These are phyloP conservation scores for Rhimphoctona megacephalus DNA, from an alignment of 2,888 invertebrate species.

Conservation along the genomic window DNA sequence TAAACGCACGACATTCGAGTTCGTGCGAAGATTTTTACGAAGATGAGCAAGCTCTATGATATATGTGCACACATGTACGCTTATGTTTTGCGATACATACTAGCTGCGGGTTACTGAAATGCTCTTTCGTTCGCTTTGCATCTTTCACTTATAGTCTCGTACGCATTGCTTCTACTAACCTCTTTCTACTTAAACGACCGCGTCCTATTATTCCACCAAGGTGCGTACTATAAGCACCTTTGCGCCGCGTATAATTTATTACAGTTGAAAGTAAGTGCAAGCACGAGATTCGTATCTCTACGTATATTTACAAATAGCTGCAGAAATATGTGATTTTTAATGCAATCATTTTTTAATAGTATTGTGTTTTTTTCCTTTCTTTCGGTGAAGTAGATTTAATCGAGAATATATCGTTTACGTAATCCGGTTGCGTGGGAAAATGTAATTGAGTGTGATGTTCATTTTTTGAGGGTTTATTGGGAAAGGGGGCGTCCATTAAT, in stretches of 20 bases:
- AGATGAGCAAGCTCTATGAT: not conserved
- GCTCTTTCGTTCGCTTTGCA: conserved; percentile 62
- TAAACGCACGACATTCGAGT: not conserved
- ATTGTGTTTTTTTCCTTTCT: not conserved
- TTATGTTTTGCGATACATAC: conserved; percentile 4
- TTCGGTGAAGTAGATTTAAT: not conserved
- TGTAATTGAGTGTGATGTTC: not conserved
- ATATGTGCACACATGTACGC: not conserved
- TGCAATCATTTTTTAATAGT: not conserved
- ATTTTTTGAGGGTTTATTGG: not conserved
- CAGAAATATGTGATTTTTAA: conserved; percentile 44
- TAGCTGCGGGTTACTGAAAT: conserved; percentile 37
- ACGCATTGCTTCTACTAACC: conserved; percentile 13
- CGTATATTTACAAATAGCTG: conserved; percentile 25
- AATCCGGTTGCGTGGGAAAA: not conserved
- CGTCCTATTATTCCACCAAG: conserved; percentile 51
- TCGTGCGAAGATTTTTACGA: not conserved
- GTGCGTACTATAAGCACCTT: conserved; percentile 54
- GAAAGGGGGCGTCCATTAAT: no score
- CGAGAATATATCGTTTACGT: not conserved
- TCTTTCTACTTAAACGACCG: conserved; percentile 46
- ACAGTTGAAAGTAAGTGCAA: conserved; percentile 42
- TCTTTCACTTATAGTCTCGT: conserved; percentile 52
- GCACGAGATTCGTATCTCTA: conserved; percentile 53
- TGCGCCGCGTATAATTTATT: conserved; percentile 55